Conservation (phyloP, 1,140 invertebrate genomes). For the Rhopalosiphum maidis region DNA sequence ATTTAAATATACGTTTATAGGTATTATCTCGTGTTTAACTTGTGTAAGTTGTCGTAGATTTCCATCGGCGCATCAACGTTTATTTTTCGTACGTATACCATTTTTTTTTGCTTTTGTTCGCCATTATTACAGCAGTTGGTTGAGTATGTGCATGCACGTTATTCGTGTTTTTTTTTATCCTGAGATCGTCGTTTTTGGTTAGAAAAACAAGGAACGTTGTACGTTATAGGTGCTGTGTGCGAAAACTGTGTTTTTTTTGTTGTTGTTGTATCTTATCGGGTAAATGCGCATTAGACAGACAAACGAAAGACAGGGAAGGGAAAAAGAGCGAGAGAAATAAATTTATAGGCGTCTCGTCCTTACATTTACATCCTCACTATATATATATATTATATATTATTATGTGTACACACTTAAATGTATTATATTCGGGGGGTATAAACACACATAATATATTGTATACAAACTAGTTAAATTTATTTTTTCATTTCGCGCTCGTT, state of each 20-base stretch:
- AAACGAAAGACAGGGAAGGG: neutral
- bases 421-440: neutral
- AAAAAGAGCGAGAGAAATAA: neutral
- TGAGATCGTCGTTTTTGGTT: neutral
- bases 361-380: neutral
- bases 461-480: neutral
- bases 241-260: neutral
- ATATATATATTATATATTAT: neutral
- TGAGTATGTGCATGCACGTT: too few relatives aligned
- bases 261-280: neutral
- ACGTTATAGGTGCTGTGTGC: neutral
- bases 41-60: neutral
- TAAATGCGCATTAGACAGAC: neutral
- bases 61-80: neutral
- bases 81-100: neutral
- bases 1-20: neutral
- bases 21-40: neutral
- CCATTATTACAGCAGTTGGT: neutral
- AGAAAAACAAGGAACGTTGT: neutral
- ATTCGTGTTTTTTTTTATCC: slow-evolving; percentile 5
- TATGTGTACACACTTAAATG: neutral
- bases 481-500: neutral
- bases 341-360: slow-evolving; percentile 6
- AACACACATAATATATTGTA: neutral
- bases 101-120: neutral